These are phyloP conservation scores for Eupithecia subumbrata DNA, from an alignment of 2,888 invertebrate species.

Conservation along the genomic window DNA sequence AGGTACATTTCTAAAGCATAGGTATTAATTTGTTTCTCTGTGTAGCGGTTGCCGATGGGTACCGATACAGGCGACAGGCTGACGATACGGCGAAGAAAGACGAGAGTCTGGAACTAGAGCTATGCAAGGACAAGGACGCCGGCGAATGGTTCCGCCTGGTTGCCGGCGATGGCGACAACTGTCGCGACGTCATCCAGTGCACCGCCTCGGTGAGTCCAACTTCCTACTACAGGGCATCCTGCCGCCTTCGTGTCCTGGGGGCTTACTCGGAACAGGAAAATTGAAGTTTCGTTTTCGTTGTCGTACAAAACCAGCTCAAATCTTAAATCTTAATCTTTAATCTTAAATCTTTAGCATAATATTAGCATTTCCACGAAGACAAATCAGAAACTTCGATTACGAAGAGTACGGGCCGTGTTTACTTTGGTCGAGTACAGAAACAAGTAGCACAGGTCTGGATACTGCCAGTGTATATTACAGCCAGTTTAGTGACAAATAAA, in stretches of 20 bases:
- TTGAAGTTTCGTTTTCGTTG: no score
- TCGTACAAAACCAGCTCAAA: no score
- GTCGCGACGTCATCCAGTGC: conserved; percentile 97
- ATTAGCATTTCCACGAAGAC: no score
- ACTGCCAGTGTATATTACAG: neutral
- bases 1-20: neutral
- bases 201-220: conserved; percentile 91
- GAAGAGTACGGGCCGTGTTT: no score
- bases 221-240: neutral
- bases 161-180: conserved; percentile 95
- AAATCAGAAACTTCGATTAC: no score
- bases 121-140: conserved; percentile 97
- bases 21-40: conserved; percentile 48
- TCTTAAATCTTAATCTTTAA: no score
- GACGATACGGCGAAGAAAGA: conserved; percentile 90
- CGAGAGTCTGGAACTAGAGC: conserved; percentile 93
- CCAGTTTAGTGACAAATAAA: neutral
- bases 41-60: conserved; percentile 74
- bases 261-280: no score
- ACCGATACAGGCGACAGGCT: conserved; percentile 87
- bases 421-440: neutral
- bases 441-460: neutral
- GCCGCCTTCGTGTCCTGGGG: neutral
- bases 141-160: conserved; percentile 97
- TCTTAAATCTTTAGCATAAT: no score